These are phyloP conservation scores for Brenthis hecate DNA, from an alignment of 2,888 invertebrate genomes.

Conservation along the genomic window DNA sequence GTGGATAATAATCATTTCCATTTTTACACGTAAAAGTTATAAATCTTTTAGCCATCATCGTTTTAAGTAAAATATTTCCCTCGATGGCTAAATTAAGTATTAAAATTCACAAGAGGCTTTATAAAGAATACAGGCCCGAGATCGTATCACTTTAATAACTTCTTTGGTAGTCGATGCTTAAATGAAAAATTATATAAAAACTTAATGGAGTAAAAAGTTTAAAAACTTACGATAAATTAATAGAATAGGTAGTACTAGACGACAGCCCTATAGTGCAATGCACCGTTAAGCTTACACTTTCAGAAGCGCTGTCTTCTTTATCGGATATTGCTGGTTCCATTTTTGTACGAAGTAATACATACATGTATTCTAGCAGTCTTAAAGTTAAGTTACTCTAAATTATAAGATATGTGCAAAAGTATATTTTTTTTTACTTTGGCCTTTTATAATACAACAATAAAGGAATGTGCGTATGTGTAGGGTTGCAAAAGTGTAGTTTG, in stretches of 20 bases:
- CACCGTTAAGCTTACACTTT: no score
- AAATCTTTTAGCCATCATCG: conserved; percentile 9
- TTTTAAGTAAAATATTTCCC: conserved; percentile 35
- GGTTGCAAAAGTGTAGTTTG: no score
- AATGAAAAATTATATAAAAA: conserved; percentile 54
- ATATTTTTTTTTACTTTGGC: no score
- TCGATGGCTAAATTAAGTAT: conserved; percentile 44
- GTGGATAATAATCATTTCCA: conserved; percentile 11
- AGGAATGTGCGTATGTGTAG: no score
- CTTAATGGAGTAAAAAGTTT: conserved; percentile 45
- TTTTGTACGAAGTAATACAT: no score
- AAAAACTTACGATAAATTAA: conserved; percentile 3
- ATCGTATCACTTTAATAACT: conserved; percentile 73
- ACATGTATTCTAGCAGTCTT: no score
- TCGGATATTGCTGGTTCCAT: no score
- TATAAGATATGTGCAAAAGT: no score
- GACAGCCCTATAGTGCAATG: no score
- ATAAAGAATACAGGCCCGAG: conserved; percentile 59
- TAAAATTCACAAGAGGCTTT: conserved; percentile 65
- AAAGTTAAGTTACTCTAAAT: no score
- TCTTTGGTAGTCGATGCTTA: conserved; percentile 60
- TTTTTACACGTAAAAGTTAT: conserved; percentile 14
- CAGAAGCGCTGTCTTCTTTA: no score
- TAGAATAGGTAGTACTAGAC: not conserved
- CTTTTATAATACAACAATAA: no score